Evolutionary conservation across 2,888 invertebrate genomes (phyloP).

Genomic region (Calameuta pallipes): DNA sequence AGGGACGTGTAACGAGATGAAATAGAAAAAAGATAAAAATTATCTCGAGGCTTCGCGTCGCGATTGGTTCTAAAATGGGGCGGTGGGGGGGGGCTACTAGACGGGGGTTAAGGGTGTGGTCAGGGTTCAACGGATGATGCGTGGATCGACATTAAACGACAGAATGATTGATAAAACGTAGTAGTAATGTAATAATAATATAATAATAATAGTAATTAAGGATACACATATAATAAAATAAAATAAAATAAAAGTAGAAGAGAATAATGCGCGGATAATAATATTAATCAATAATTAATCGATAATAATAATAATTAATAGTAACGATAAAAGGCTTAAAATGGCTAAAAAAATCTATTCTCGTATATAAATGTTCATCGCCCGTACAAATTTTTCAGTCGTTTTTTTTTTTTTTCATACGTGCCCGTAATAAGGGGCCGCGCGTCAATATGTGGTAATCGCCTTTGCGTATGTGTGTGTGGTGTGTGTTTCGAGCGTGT

Average conservation of each 20-base stretch:
- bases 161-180: conserved; percentile 18
- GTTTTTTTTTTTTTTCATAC: conserved; percentile 29
- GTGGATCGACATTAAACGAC: neutral
- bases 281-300: conserved; percentile 9
- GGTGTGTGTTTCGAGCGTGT: neutral
- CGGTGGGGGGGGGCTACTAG: neutral
- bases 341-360: neutral
- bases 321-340: conserved; percentile 6
- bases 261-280: neutral
- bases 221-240: neutral
- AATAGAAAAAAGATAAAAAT: conserved; percentile 34
- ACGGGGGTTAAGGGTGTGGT: neutral
- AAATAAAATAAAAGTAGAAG: neutral
- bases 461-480: neutral
- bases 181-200: conserved; percentile 27
- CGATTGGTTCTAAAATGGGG: neutral
- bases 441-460: neutral
- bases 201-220: conserved; percentile 21
- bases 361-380: conserved; percentile 43
- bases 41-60: neutral
- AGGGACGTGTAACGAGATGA: neutral
- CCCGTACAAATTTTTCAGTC: conserved; percentile 50
- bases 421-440: conserved; percentile 19
- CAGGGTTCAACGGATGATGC: neutral
- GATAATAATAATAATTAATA: conserved; percentile 10